Percentiles rank a stretch among this genome's conserved stretches.
These are phyloP conservation scores for Zaprionus vittiger DNA, from an alignment of 1,140 invertebrate species.

Conservation along the genomic window DNA sequence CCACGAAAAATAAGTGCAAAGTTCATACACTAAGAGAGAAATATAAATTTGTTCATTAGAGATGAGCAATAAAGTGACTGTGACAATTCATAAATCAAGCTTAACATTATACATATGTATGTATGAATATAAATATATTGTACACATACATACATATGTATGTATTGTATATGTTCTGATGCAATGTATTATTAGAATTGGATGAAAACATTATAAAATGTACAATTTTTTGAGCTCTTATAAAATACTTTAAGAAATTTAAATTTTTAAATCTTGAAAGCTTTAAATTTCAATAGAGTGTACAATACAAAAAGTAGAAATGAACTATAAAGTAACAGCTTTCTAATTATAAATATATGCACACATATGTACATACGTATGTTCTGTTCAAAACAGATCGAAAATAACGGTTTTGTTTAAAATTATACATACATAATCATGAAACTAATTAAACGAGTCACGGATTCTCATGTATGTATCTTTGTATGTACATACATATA, in stretches of 20 bases:
- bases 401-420: no score
- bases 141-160: background rate
- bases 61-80: conserved; percentile 17
- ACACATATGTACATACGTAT: background rate
- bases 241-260: no score
- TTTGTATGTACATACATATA: background rate
- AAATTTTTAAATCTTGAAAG: no score
- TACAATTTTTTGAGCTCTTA: no score
- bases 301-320: no score
- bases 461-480: background rate
- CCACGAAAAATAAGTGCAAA: conserved; percentile 3
- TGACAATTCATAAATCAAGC: conserved; percentile 2
- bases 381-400: no score
- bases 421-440: background rate
- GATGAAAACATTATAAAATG: background rate
- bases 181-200: background rate
- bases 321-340: background rate
- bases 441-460: background rate
- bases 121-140: conserved; percentile 2
- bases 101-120: background rate
- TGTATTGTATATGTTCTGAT: background rate
- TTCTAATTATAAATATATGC: no score
- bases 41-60: conserved; percentile 3
- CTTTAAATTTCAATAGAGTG: no score
- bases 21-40: background rate